Conservation (phyloP, 2,888 invertebrate genomes). For the Drosophila ezoana region DNA sequence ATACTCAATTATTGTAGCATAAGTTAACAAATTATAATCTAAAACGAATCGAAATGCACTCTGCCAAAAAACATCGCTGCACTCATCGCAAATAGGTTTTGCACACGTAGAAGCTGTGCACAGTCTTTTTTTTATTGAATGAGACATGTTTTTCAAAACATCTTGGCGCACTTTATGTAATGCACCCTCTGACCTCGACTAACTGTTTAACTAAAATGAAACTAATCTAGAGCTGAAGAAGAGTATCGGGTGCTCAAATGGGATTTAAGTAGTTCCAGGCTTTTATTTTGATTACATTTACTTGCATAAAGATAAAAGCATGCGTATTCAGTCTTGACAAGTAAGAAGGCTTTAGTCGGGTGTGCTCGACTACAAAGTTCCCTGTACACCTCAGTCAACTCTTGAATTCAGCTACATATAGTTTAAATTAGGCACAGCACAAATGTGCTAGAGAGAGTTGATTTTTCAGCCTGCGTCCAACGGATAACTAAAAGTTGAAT, state of each 20-base stretch:
- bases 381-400: too few relatives aligned
- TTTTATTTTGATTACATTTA: too few relatives aligned
- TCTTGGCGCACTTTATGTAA: constrained; percentile 5
- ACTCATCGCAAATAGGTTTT: not conserved
- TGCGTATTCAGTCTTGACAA: too few relatives aligned
- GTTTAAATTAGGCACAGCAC: too few relatives aligned
- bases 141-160: constrained; percentile 1
- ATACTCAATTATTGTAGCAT: constrained; percentile 17
- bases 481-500: too few relatives aligned
- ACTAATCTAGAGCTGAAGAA: not conserved
- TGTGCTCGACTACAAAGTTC: too few relatives aligned
- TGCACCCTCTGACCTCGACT: not conserved
- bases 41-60: not conserved
- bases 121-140: not conserved
- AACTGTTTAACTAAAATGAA: not conserved
- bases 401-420: too few relatives aligned
- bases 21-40: constrained; percentile 22
- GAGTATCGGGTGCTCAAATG: not conserved
- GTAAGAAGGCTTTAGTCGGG: too few relatives aligned
- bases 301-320: too few relatives aligned
- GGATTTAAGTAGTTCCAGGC: too few relatives aligned
- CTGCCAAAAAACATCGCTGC: not conserved
- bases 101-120: not conserved
- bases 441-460: too few relatives aligned
- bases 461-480: too few relatives aligned